Conservation (phyloP, 2,113 vertebrate genomes). For the Myiozetetes cayanensis region DNA sequence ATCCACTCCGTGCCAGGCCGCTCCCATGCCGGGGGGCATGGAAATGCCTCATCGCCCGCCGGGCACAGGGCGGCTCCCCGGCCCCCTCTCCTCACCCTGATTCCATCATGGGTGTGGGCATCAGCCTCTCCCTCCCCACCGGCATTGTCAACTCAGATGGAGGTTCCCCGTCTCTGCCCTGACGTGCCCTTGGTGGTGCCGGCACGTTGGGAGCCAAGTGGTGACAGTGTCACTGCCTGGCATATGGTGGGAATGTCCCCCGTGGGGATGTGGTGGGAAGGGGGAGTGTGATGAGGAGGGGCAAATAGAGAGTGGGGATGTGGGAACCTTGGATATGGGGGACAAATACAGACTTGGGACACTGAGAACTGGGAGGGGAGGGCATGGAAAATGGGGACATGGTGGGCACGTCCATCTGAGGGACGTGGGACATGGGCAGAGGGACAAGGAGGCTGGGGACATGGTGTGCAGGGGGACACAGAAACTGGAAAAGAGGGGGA, state of each 20-base stretch:
- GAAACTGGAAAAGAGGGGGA: neutral
- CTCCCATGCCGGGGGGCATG: neutral
- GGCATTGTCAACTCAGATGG: neutral
- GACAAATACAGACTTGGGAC: neutral
- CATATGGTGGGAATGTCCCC: neutral
- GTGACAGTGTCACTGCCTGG: neutral
- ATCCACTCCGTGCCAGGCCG: neutral
- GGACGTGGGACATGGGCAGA: neutral
- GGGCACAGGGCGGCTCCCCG: neutral
- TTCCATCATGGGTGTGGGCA: neutral
- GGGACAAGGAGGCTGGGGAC: neutral
- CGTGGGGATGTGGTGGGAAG: neutral
- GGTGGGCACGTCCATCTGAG: neutral
- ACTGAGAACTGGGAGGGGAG: neutral
- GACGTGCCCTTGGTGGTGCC: neutral
- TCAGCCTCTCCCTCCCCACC: constrained; percentile 41
- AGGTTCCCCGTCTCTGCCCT: neutral
- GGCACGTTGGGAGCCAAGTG: neutral
- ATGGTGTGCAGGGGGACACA: neutral
- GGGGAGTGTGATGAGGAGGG: neutral
- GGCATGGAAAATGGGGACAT: neutral
- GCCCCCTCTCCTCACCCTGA: neutral
- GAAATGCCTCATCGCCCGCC: constrained; percentile 2
- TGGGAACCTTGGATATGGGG: neutral
- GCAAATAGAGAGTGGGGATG: neutral